phyloP scores from a whole-genome alignment of 1,140 invertebrate species.

The Matsumurasca onukii region DNA sequence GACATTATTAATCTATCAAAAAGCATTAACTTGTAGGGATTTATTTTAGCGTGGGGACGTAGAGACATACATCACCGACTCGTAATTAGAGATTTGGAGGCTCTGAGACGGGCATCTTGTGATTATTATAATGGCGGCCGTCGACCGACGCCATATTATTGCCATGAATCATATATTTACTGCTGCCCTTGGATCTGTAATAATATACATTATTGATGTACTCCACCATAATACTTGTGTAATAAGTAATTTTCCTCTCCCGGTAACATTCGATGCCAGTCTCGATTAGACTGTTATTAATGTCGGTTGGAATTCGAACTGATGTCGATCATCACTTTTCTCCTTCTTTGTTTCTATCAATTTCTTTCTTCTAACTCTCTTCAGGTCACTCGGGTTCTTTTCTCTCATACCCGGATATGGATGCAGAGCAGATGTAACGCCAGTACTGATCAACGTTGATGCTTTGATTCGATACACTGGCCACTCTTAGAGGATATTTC shows the following conservation, averaged over 20 bases:
- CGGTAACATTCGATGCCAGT: conserved; percentile 19
- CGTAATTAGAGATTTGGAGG: conserved; percentile 20
- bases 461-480: too few relatives aligned
- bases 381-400: too few relatives aligned
- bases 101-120: background rate
- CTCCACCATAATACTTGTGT: conserved; percentile 20
- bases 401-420: too few relatives aligned
- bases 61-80: background rate
- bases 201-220: conserved; percentile 25
- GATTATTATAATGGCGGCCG: conserved; percentile 20
- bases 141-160: conserved; percentile 14
- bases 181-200: conserved; percentile 5
- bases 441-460: too few relatives aligned
- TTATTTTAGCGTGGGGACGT: conserved; percentile 14
- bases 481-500: too few relatives aligned
- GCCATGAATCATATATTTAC: conserved; percentile 22
- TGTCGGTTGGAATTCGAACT: conserved; percentile 11
- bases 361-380: too few relatives aligned
- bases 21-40: conserved; percentile 24
- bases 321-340: conserved; percentile 13
- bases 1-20: conserved; percentile 21
- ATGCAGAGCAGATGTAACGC: too few relatives aligned
- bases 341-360: background rate
- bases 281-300: conserved; percentile 21
- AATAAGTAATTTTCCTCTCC: conserved; percentile 15